Conservation (phyloP, 2,797 vertebrate genomes). For the Coluber constrictor region DNA sequence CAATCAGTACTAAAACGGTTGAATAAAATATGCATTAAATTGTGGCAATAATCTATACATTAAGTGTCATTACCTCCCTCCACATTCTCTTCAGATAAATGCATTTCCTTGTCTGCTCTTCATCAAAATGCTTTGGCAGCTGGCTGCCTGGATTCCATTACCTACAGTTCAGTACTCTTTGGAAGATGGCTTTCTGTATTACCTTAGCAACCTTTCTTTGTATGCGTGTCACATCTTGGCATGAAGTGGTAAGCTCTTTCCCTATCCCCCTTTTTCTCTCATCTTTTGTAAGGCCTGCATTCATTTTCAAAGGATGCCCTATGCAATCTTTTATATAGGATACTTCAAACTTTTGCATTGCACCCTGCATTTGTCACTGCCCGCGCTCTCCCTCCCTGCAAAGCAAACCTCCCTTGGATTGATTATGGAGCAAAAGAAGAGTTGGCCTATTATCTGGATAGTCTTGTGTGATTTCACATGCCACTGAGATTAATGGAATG, state of each 20-base stretch:
- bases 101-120: slow-evolving; percentile 15
- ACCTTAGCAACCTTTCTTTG: slow-evolving; percentile 57
- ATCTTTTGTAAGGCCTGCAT: slow-evolving; percentile 61
- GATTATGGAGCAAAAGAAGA: slow-evolving; percentile 58
- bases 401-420: slow-evolving; percentile 61
- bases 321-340: slow-evolving; percentile 53
- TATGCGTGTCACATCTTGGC: slow-evolving; percentile 27
- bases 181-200: background rate
- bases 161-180: slow-evolving; percentile 12
- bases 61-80: slow-evolving; percentile 25
- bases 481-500: slow-evolving; percentile 54
- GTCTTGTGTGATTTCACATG: slow-evolving; percentile 55
- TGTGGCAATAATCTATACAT: slow-evolving; percentile 15
- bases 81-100: slow-evolving; percentile 4
- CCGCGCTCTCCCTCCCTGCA: slow-evolving; percentile 54
- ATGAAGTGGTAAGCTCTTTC: slow-evolving; percentile 18
- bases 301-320: slow-evolving; percentile 63
- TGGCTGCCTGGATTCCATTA: slow-evolving; percentile 1
- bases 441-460: slow-evolving; percentile 50
- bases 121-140: slow-evolving; percentile 45
- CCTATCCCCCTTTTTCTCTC: slow-evolving; percentile 52
- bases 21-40: background rate
- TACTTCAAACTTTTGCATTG: slow-evolving; percentile 63
- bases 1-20: background rate
- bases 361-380: slow-evolving; percentile 56